Conservation (phyloP, 2,888 invertebrate species). For the Dioctria rufipes region DNA sequence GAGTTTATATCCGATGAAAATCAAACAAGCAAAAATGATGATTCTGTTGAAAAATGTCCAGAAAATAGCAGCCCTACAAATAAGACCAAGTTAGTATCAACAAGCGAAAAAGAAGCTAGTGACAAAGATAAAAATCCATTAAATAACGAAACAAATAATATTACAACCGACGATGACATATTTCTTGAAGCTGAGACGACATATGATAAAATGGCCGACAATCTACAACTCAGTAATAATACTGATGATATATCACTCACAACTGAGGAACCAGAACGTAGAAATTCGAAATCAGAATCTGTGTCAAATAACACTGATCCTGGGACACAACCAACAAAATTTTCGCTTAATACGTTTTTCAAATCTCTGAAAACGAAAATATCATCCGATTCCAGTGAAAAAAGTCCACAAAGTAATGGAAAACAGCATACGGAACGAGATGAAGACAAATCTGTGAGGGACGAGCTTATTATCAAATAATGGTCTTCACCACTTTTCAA, state of each 20-base stretch:
- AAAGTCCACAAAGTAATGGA: too few species aligned
- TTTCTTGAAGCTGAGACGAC: not conserved
- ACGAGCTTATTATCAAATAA: constrained; percentile 38
- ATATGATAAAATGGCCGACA: not conserved
- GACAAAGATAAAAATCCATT: too few species aligned
- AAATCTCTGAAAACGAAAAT: constrained; percentile 23
- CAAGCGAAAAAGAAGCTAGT: too few species aligned
- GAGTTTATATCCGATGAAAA: too few species aligned
- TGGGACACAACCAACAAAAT: constrained; percentile 13
- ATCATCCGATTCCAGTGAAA: not conserved
- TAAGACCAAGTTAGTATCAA: too few species aligned
- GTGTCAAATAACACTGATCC: not conserved
- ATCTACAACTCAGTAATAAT: not conserved
- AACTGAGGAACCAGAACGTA: not conserved
- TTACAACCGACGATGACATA: not conserved
- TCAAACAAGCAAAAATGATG: too few species aligned
- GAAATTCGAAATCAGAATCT: not conserved
- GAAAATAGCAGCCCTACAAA: too few species aligned
- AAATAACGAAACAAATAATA: too few species aligned
- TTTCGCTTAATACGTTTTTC: constrained; percentile 30
- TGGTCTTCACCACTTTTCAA: not conserved
- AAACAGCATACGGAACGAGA: constrained; percentile 3
- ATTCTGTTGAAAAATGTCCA: too few species aligned
- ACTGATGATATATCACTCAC: not conserved
- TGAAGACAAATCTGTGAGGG: constrained; percentile 15